Evolutionary conservation across 2,888 invertebrate genomes (phyloP).

Genomic region (Thecocarcelia acutangulata): DNA sequence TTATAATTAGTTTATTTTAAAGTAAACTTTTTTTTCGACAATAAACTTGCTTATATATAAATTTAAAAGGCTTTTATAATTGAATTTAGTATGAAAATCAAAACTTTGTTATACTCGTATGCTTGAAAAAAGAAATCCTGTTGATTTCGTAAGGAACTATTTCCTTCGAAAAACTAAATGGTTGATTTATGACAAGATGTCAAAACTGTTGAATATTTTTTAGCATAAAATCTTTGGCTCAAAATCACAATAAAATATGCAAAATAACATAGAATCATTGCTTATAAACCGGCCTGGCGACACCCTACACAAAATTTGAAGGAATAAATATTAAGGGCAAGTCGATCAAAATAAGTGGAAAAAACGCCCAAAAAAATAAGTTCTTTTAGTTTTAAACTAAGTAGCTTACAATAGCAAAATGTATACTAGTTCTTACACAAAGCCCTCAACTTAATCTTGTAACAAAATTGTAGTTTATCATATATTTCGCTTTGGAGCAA

Average conservation of each 20-base stretch:
- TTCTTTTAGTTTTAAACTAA: no score
- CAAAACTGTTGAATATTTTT: conserved; percentile 41
- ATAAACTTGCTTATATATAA: background rate
- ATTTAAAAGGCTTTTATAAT: conserved; percentile 51
- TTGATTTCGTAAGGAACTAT: conserved; percentile 14
- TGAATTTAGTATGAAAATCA: conserved; percentile 47
- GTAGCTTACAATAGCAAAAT: no score
- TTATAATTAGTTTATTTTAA: conserved; percentile 64
- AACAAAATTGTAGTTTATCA: no score
- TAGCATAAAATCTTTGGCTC: conserved; percentile 40
- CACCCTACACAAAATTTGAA: conserved; percentile 1
- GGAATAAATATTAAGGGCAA: no score
- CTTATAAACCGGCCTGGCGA: conserved; percentile 1
- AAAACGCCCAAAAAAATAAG: no score
- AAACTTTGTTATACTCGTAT: conserved; percentile 13
- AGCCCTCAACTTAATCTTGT: no score
- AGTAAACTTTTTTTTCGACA: conserved; percentile 29
- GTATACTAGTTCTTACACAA: no score
- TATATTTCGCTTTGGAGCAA: no score
- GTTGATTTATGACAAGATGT: conserved; percentile 58
- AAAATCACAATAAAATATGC: conserved; percentile 52
- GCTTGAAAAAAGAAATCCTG: conserved; percentile 9
- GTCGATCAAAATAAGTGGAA: no score
- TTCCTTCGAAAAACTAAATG: conserved; percentile 35
- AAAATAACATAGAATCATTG: conserved; percentile 44